Base-by-base conservation (phyloP, 2,113 vertebrate genomes). In the Lipophrys pholis region DNA sequence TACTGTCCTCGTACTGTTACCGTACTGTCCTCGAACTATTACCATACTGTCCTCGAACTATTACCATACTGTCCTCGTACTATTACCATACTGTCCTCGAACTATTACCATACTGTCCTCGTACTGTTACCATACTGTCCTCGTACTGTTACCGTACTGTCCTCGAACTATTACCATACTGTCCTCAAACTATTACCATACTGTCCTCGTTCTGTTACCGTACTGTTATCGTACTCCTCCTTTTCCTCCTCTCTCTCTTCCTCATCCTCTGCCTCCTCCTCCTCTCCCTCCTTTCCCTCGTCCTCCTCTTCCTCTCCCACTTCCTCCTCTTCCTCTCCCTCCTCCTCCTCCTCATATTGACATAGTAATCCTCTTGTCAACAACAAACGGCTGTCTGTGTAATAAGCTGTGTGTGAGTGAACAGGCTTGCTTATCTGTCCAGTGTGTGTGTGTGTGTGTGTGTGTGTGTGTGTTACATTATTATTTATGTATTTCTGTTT, bases 361-460 rank as follows among this genome's bases (percentile, higher is more conserved):
- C 83, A 41, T 17, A 55, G 7, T 89, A 80, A 84, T 86, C 83
- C 81, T 75, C 73, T 72, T 75, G 87, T 86, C 83, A 74, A 81
- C 54, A 77, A 49, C 77, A 59, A 73, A 58, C 74, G 6, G 55
- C 59, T 2, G 67, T 21, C 14, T 17, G 75, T 65, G 67, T 56
- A 51, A 38, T 77, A 69, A 84, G 69, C 76, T 51, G 0, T 3
- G 15, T 72, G 69, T 63, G 59, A 63, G 38, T 30, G 52, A 56
- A 54, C 54, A 51, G 50, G 12, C 66, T 21, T 15, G 42, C 51
- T 73, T 79, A 70, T 73, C 64, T 15, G 42, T 41, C 43, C 55
- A 71, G 78, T 77, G 43, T 69, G 51, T n/a, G 50, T 40, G 56
- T 38, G 58, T 30, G 51, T 41, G 53, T 65, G 14, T 53, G 66